Conservation (phyloP, 1,140 invertebrate species). For the Brachionus plicatilis region DNA sequence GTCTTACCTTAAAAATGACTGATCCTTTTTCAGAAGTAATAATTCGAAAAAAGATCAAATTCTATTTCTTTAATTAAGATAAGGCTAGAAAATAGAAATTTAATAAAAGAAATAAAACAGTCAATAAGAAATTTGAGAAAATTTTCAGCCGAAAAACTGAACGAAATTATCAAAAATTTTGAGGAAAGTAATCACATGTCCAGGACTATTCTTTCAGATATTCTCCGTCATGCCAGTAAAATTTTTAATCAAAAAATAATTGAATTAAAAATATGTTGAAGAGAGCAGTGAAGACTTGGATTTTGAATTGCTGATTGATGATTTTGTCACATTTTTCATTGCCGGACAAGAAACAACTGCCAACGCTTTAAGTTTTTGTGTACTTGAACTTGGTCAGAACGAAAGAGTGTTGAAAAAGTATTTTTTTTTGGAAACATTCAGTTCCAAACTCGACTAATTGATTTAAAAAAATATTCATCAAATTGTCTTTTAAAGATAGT, state of each 20-base stretch:
- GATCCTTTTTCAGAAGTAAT: neutral
- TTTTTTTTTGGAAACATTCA: neutral
- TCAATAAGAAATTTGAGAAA: neutral
- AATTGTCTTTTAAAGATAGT: no score
- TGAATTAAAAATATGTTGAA: neutral
- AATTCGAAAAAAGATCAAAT: no score
- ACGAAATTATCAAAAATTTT: neutral
- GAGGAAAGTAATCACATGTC: neutral
- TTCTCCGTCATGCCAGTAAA: neutral
- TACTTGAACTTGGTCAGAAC: constrained; percentile 18
- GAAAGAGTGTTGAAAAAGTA: constrained; percentile 15
- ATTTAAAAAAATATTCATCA: no score
- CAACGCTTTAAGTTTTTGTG: constrained; percentile 12
- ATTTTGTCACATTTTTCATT: constrained; percentile 31
- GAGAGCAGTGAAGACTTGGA: neutral
- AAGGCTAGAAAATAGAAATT: neutral
- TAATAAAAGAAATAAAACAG: neutral
- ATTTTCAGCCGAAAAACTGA: neutral
- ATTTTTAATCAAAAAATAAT: neutral
- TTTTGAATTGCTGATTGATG: neutral
- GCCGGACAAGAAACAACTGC: constrained; percentile 31
- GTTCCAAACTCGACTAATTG: no score
- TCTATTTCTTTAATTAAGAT: neutral
- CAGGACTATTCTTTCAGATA: neutral
- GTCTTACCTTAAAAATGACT: neutral